Evolutionary conservation across 2,113 vertebrate genomes (phyloP), one percentile per base, ranked within the genome.

Genomic region (Eupsittula cactorum): DNA sequence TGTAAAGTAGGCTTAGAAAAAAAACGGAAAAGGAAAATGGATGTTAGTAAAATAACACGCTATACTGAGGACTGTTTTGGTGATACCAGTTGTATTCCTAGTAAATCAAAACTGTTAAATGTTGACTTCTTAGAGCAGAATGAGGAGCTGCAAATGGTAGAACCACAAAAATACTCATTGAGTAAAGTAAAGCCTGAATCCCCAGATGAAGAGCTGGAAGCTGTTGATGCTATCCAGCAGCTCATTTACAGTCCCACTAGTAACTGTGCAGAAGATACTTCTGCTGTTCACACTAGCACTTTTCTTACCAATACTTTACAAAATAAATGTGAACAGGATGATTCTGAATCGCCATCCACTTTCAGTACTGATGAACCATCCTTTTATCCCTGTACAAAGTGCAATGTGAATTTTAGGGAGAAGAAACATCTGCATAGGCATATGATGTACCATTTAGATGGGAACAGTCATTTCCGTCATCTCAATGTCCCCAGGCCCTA

Each of bases 371-470:
- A 99, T 97, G 98, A 99, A 96, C 98, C 98, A 76, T 98, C 98
- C 10, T 99, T 99, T 97, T 99, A 99, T 97, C 98, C 98, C 90
- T 99, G 99, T 98, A 98, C 98, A 91, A 99, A 98, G 98, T 99
- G 99, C 98, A 98, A 99, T 97, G 98, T 98, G 98, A 99, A 99
- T 98, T 99, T 99, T 97, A 98, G 98, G 98, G 98, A 99, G 98
- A 99, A 99, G 94, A 98, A 98, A 81, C 98, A 99, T 97, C 98
- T 99, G 98, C 99, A 99, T 96, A 98, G 98, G 94, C 99, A 99
- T 97, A 99, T 99, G 99, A 99, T 99, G 99, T 99, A 99, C 98
- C 99, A 99, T 98, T 98, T 99, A 98, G 98, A 98, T 96, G 98
- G 98, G 93, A 98, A 99, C 97, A 99, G 99, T 98, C 99, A 99